Percentiles rank a stretch among this genome's conserved stretches.
Evolutionary conservation across 2,113 vertebrate genomes (phyloP).

Genomic region (Pogona vitticeps): DNA sequence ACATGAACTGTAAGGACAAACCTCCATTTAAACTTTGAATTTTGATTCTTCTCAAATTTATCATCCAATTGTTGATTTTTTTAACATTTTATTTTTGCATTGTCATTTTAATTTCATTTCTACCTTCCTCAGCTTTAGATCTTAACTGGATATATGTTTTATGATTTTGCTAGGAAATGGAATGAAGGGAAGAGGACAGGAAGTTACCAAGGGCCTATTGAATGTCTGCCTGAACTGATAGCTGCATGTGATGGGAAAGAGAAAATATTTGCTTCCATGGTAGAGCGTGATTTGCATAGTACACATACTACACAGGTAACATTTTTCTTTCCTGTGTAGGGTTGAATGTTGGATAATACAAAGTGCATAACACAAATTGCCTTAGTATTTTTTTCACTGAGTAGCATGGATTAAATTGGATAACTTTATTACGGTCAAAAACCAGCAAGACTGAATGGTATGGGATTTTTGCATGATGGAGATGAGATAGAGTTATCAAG

Average conservation of each 20-base stretch:
- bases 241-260: slow-evolving; percentile 87
- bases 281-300: slow-evolving; percentile 79
- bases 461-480: neutral
- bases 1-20: neutral
- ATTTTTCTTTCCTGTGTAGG: neutral
- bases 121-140: neutral
- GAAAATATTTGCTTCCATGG: slow-evolving; percentile 81
- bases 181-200: slow-evolving; percentile 70
- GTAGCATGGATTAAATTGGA: no score
- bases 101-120: neutral
- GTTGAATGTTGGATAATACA: slow-evolving; percentile 20
- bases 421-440: no score
- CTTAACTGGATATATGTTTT: slow-evolving; percentile 29
- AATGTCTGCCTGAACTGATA: slow-evolving; percentile 93
- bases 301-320: slow-evolving; percentile 86
- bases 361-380: slow-evolving; percentile 18
- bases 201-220: slow-evolving; percentile 78
- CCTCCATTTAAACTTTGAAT: neutral
- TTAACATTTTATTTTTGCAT: neutral
- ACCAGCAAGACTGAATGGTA: neutral
- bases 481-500: no score
- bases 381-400: neutral
- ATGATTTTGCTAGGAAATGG: slow-evolving; percentile 81
- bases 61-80: neutral
- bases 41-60: neutral